Evolutionary conservation across 1,140 invertebrate species (phyloP).

Genomic region (Bombus breviceps): DNA sequence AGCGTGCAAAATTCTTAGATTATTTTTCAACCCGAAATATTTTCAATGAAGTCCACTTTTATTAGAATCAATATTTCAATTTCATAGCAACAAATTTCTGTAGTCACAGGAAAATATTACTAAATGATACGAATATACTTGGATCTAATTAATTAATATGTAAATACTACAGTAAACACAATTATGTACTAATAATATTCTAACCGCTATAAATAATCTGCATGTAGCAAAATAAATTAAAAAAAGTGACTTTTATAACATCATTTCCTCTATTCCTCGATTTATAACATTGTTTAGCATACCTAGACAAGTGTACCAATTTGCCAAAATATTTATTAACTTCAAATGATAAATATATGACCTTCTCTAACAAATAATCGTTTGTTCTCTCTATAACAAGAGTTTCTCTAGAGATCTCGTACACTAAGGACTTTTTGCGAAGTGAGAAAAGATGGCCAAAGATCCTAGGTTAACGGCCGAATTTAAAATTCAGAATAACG

Average conservation of each 20-base stretch:
- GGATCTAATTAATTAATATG: not conserved
- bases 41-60: no score
- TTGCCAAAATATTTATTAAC: not conserved
- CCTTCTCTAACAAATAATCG: no score
- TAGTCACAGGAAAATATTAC: not conserved
- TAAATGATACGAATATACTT: not conserved
- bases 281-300: not conserved
- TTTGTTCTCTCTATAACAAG: not conserved
- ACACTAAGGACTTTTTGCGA: not conserved
- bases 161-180: no score
- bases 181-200: no score
- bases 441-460: not conserved
- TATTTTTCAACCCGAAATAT: not conserved
- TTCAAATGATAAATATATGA: no score
- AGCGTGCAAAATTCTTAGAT: not conserved
- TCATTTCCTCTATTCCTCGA: not conserved
- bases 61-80: no score
- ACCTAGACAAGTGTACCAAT: not conserved
- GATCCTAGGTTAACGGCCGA: not conserved
- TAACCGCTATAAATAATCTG: not conserved
- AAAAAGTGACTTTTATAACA: not conserved
- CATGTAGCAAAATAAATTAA: not conserved
- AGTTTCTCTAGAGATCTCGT: not conserved
- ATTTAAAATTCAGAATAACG: slow-evolving; percentile 16
- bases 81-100: not conserved